A percentile compares a stretch with the other conserved stretches of the same genome.
phyloP scores from a whole-genome alignment of 2,113 vertebrate species.

The Halichoerus grypus region DNA sequence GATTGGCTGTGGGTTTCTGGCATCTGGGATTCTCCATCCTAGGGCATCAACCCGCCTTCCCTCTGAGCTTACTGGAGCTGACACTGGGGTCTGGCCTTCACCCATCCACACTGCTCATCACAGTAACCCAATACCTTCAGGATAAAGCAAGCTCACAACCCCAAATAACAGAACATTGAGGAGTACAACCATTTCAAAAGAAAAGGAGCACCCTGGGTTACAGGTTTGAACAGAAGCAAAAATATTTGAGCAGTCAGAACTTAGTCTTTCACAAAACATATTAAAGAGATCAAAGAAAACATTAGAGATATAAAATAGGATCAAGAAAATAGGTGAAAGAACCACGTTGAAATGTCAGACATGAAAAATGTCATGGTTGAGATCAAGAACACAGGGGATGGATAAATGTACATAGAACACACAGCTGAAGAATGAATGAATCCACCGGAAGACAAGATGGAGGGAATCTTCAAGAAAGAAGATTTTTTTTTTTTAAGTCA shows the following conservation, averaged over 20 bases:
- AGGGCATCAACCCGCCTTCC: neutral
- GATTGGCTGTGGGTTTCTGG: neutral
- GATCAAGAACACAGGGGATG: neutral
- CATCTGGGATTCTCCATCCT: neutral
- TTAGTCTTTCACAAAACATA: neutral
- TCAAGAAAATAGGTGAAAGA: conserved; percentile 17
- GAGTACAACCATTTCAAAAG: neutral
- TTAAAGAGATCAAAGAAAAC: neutral
- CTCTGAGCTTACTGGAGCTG: neutral
- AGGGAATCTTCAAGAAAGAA: neutral
- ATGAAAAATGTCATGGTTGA: neutral
- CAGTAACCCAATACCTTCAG: neutral
- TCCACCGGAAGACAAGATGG: neutral
- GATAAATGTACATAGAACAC: neutral
- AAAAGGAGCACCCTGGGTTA: neutral
- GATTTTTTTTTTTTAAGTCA: neutral
- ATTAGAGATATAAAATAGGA: neutral
- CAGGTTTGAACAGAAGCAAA: conserved; percentile 1
- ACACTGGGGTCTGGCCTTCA: neutral
- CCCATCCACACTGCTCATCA: neutral
- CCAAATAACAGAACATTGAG: neutral
- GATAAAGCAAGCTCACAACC: neutral
- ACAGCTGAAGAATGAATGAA: neutral
- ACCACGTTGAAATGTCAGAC: neutral
- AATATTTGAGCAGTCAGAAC: neutral